Evolutionary conservation across 2,888 invertebrate species (phyloP).

Genomic region (Siphonodentalium dalli): DNA sequence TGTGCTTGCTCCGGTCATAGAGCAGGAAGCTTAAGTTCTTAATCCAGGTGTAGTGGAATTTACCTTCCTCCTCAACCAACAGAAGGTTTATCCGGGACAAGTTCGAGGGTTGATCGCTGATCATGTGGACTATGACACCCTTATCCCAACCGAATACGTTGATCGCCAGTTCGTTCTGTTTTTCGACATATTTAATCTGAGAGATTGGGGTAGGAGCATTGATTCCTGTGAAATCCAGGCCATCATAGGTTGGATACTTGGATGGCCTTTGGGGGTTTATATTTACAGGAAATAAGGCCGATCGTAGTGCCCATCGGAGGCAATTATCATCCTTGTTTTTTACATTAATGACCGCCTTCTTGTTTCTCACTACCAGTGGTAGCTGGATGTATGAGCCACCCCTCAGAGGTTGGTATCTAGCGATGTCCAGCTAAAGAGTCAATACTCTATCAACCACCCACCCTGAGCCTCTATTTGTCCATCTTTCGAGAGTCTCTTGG

Average conservation of each 20-base stretch:
- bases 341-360: too few relatives aligned
- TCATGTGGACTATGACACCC: neutral
- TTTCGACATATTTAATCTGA: slow-evolving; percentile 9
- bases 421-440: too few relatives aligned
- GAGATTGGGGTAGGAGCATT: slow-evolving; percentile 10
- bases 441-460: too few relatives aligned
- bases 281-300: neutral
- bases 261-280: too few relatives aligned
- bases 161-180: slow-evolving; percentile 17
- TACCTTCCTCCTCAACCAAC: slow-evolving; percentile 15
- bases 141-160: slow-evolving; percentile 18
- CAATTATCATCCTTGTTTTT: too few relatives aligned
- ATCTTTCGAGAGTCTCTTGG: too few relatives aligned
- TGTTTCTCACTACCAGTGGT: too few relatives aligned
- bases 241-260: slow-evolving; percentile 3
- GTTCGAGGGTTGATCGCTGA: neutral
- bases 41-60: slow-evolving; percentile 20
- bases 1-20: neutral
- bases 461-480: too few relatives aligned
- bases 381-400: too few relatives aligned
- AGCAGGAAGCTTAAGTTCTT: slow-evolving; percentile 7
- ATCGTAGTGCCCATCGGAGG: too few relatives aligned
- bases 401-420: too few relatives aligned
- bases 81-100: slow-evolving; percentile 8
- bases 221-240: slow-evolving; percentile 13